These are phyloP conservation scores for Lophura nycthemera DNA, from an alignment of 2,113 vertebrate genomes.

Conservation along the genomic window DNA sequence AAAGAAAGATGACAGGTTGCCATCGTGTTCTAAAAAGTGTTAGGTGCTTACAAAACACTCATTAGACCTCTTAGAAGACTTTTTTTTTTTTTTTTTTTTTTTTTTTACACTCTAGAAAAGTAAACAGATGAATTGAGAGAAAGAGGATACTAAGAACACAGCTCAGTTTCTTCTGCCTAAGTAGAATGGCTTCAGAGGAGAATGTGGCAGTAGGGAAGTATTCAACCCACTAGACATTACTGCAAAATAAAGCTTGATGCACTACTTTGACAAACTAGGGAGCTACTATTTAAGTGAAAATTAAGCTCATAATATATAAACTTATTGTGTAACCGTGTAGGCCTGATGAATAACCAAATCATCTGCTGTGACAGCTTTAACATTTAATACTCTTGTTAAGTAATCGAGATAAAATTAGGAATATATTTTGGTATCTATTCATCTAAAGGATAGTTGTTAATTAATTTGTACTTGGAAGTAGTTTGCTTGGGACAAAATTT, in stretches of 20 bases:
- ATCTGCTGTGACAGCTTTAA: not conserved
- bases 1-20: not conserved
- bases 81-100: not conserved
- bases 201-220: not conserved
- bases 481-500: not conserved
- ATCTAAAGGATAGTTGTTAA: not conserved
- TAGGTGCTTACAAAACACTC: not conserved
- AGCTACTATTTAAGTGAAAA: not conserved
- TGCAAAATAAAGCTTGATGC: not conserved
- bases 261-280: not conserved
- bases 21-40: not conserved
- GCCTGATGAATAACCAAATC: not conserved
- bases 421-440: not conserved
- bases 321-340: not conserved
- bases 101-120: not conserved
- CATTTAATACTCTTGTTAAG: not conserved
- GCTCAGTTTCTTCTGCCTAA: not conserved
- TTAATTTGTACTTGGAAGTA: not conserved
- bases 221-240: not conserved
- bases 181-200: not conserved
- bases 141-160: not conserved
- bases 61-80: not conserved
- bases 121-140: not conserved
- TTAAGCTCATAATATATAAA: not conserved
- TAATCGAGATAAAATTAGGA: not conserved